phyloP scores from a whole-genome alignment of 53 echinoderm and acorn worm species.

The Mesocentrotus franciscanus region DNA sequence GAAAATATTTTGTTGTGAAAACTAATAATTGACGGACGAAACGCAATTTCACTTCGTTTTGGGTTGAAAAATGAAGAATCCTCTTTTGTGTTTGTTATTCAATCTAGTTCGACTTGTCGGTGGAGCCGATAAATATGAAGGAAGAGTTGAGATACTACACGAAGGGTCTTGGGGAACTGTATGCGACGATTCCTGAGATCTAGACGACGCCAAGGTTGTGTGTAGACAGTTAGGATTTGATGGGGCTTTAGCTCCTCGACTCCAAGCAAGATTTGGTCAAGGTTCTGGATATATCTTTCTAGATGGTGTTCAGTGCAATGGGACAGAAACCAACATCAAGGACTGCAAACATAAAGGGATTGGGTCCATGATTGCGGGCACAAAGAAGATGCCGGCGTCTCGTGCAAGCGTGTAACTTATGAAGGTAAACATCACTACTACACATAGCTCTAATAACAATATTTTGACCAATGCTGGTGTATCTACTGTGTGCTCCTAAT shows the following conservation, averaged over 20 bases:
- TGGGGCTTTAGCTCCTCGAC: slow-evolving; percentile 6
- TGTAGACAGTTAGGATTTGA: slow-evolving; percentile 53
- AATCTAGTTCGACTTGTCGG: slow-evolving; percentile 3
- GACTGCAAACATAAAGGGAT: slow-evolving; percentile 35
- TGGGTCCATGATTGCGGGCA: neutral
- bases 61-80: too few relatives aligned
- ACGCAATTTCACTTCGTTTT: too few relatives aligned
- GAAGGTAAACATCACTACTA: too few relatives aligned
- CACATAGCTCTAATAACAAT: too few relatives aligned
- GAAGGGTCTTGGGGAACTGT: slow-evolving; percentile 57
- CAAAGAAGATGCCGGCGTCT: slow-evolving; percentile 36
- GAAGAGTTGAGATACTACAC: slow-evolving; percentile 44
- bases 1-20: too few relatives aligned
- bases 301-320: neutral
- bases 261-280: neutral
- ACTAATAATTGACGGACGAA: too few relatives aligned
- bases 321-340: neutral
- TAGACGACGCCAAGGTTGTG: slow-evolving; percentile 25
- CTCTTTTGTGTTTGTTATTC: neutral
- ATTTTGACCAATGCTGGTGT: neutral
- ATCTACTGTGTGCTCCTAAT: neutral
- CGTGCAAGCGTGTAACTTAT: neutral
- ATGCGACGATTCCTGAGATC: slow-evolving; percentile 45
- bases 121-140: neutral
- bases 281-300: neutral